Evolutionary conservation across 2,797 vertebrate species (phyloP).

Genomic region (Pseudochirops cupreus): DNA sequence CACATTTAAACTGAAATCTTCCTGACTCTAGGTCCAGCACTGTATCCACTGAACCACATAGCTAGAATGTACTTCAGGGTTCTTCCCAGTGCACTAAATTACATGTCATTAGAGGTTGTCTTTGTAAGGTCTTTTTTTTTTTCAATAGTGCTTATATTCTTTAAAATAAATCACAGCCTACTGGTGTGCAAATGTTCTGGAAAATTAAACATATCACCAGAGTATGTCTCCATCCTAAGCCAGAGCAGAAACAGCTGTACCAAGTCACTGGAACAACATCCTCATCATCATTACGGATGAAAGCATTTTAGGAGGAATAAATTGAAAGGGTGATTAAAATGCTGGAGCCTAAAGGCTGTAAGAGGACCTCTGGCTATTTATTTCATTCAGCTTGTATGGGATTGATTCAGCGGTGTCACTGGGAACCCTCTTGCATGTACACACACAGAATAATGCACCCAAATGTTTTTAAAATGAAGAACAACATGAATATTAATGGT

Average conservation of each 20-base stretch:
- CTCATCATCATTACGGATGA: slow-evolving; percentile 4
- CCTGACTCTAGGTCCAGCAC: not conserved
- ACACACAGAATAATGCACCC: not conserved
- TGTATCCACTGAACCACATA: not conserved
- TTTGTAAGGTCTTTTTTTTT: not conserved
- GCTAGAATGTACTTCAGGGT: not conserved
- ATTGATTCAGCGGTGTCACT: not conserved
- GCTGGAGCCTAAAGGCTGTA: not conserved
- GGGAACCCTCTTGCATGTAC: not conserved
- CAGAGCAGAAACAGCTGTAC: not conserved
- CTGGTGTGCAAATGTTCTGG: not conserved
- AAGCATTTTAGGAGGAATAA: slow-evolving; percentile 31
- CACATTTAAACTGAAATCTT: not conserved
- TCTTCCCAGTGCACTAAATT: not conserved
- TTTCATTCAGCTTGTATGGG: not conserved
- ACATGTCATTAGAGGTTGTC: not conserved
- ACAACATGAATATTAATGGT: slow-evolving; percentile 73
- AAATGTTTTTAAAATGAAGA: slow-evolving; percentile 55
- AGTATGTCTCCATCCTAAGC: slow-evolving; percentile 23
- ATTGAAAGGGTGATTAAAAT: slow-evolving; percentile 21
- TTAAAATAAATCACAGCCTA: not conserved
- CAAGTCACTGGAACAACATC: slow-evolving; percentile 6
- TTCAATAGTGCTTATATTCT: not conserved
- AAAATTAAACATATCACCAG: slow-evolving; percentile 12
- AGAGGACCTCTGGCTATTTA: not conserved